Evolutionary conservation across 2,888 invertebrate genomes (phyloP).

Genomic region (Epistrophe grossulariae): DNA sequence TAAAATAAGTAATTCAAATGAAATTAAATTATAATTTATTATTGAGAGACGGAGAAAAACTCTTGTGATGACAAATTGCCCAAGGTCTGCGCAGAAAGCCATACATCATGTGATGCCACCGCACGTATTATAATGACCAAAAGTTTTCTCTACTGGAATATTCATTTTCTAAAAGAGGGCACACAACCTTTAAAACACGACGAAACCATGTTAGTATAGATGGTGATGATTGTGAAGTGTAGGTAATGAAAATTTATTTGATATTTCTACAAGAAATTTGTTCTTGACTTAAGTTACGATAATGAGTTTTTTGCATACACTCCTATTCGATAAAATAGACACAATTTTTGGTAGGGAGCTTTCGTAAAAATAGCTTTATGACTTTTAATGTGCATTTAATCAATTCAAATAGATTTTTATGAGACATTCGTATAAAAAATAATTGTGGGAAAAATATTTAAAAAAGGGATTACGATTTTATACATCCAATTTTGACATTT

Average conservation of each 20-base stretch:
- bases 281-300: background rate
- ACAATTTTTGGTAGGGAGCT: background rate
- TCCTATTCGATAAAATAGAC: background rate
- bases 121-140: conserved; percentile 42
- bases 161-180: conserved; percentile 20
- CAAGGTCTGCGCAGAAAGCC: conserved; percentile 24
- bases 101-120: conserved; percentile 36
- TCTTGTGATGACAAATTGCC: conserved; percentile 59
- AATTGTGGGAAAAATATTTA: no score
- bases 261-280: conserved; percentile 20
- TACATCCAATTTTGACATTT: no score
- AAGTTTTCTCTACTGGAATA: conserved; percentile 39
- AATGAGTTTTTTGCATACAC: background rate
- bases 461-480: no score
- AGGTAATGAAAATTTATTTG: conserved; percentile 49
- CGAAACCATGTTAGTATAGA: conserved; percentile 9
- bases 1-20: background rate
- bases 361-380: no score
- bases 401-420: no score
- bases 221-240: conserved; percentile 1
- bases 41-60: conserved; percentile 1
- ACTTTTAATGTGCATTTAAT: no score
- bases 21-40: conserved; percentile 28
- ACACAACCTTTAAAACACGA: conserved; percentile 14
- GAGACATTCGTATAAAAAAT: no score